A percentile compares a stretch with the other conserved stretches of the same genome.
These are phyloP conservation scores for Oreochromis aureus DNA, from an alignment of 2,113 vertebrate genomes.

Conservation along the genomic window DNA sequence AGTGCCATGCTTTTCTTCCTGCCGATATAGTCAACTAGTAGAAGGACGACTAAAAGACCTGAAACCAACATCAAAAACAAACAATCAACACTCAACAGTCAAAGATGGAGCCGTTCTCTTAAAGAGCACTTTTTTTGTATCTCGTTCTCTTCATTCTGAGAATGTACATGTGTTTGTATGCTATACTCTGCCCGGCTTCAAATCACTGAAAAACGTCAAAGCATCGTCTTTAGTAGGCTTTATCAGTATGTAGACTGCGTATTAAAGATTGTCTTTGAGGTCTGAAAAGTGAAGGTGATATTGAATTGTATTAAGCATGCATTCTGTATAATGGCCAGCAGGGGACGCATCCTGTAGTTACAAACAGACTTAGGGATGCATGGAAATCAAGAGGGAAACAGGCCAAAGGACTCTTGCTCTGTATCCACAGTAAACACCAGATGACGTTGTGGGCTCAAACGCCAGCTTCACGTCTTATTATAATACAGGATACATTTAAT, in stretches of 20 bases:
- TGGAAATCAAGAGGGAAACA: not conserved
- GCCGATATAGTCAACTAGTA: constrained; percentile 84
- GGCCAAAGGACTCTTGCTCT: not conserved
- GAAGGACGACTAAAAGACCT: constrained; percentile 82
- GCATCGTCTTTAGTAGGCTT: not conserved
- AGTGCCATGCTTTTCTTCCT: constrained; percentile 90
- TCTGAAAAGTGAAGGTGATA: not conserved
- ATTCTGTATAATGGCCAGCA: not conserved
- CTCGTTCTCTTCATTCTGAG: not conserved
- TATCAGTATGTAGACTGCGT: not conserved
- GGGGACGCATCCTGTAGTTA: not conserved
- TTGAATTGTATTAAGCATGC: not conserved
- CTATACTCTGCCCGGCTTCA: not conserved
- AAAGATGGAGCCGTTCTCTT: not conserved
- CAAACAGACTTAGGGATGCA: not conserved
- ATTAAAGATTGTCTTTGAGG: not conserved
- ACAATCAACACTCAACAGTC: not conserved
- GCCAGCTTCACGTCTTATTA: not conserved
- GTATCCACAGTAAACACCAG: not conserved
- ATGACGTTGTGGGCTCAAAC: not conserved
- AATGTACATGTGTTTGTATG: not conserved
- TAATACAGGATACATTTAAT: not conserved
- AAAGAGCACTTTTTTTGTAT: not conserved
- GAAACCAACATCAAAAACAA: not conserved
- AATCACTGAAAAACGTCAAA: not conserved